Evolutionary conservation across 2,797 vertebrate genomes (phyloP).

Genomic region (Chaetodon trifasciatus): DNA sequence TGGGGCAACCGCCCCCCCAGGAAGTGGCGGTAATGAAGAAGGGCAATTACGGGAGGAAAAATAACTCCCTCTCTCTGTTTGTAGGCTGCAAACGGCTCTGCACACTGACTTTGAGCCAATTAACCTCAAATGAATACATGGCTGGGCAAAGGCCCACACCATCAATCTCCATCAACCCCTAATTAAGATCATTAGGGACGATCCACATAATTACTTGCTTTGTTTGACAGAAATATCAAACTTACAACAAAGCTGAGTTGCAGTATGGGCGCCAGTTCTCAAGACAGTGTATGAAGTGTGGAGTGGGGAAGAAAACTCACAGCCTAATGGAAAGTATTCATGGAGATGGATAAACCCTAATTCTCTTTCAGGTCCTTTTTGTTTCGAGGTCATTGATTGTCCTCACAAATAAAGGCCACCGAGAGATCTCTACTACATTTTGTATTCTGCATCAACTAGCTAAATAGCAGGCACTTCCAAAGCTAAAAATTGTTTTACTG

Average conservation of each 20-base stretch:
- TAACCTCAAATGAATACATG: slow-evolving; percentile 51
- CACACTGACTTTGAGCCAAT: slow-evolving; percentile 48
- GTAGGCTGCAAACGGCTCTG: background rate
- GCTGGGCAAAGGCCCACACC: slow-evolving; percentile 7
- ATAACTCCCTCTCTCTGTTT: slow-evolving; percentile 14
- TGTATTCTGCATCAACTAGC: background rate
- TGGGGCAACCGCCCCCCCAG: background rate
- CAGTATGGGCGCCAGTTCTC: background rate
- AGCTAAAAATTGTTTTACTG: slow-evolving; percentile 2
- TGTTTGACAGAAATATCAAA: slow-evolving; percentile 39
- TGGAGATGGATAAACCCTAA: slow-evolving; percentile 5
- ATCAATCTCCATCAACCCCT: slow-evolving; percentile 16
- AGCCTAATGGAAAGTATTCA: slow-evolving; percentile 7
- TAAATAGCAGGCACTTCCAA: background rate
- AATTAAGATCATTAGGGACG: slow-evolving; percentile 40
- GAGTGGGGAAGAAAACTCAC: background rate
- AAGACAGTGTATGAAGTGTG: background rate
- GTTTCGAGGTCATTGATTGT: slow-evolving; percentile 6
- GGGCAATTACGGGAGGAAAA: slow-evolving; percentile 46
- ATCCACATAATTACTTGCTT: slow-evolving; percentile 44
- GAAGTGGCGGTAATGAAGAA: slow-evolving; percentile 42
- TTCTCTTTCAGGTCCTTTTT: slow-evolving; percentile 16
- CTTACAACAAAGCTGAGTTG: slow-evolving; percentile 7
- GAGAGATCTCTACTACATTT: slow-evolving; percentile 4
- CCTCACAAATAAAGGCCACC: slow-evolving; percentile 6